Base-by-base conservation (phyloP, 2,888 invertebrate species). In the Gymnocheta viridis region DNA sequence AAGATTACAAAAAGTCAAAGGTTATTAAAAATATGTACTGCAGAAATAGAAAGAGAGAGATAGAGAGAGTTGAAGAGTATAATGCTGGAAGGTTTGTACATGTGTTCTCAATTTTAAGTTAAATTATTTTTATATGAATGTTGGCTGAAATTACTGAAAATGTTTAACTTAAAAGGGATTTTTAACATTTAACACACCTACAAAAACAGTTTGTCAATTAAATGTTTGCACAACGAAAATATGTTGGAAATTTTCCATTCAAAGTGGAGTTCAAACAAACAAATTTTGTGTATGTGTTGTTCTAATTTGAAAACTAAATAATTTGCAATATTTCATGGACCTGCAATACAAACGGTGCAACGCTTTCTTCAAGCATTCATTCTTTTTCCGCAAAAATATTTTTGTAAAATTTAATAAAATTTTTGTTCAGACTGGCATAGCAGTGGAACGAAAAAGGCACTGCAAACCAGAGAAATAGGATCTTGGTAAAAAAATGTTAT, bases 1-100 rank as follows among this genome's bases (percentile, higher is more conserved):
- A 78, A 41, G 41, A 70, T 79, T 69, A 54, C 29, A 70, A 79
- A n/a, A 79, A 79, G 79, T 56, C 79, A 79, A 54, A 79, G 79
- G 62, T 79, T 54, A 49, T 12, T 14, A 0, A 12, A 22, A 9
- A 47, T 22, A 2, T 27, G 3, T 29, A 14, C 10, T n/a, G n/a
- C n/a, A n/a, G n/a, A 17, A 3, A 54, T 1, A 51, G 5, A 17
- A 17, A 54, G 10, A 41, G 41, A 60, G 4, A 54, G 12, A n/a
- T 6, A n/a, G 3, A 54, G n/a, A n/a, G n/a, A n/a, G n/a, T n/a
- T n/a, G n/a, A 29, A 2, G 24, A 29, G 4, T 51, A 24, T 12
- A 54, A 10, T 54, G 54, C 5, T 29, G n/a, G 7, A n/a, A 51
- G n/a, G n/a, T 29, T 29, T 27, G 27, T 29, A 24, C n/a, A n/a